Percentiles rank a stretch among this genome's conserved stretches.
These are phyloP conservation scores for Amorpha juglandis DNA, from an alignment of 2,888 invertebrate genomes.

Conservation along the genomic window DNA sequence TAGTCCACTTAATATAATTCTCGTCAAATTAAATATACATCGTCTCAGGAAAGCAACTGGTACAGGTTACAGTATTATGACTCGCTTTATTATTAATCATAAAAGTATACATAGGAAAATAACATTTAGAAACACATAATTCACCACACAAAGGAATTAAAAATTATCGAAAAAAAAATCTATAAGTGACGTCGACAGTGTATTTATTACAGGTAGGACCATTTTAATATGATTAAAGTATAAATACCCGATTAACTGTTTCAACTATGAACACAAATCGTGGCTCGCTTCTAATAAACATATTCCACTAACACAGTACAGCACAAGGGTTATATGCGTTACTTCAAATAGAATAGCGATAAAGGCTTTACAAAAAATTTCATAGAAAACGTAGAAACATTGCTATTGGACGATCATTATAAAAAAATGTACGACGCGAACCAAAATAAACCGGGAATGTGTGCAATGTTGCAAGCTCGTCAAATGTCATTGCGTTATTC, in stretches of 20 bases:
- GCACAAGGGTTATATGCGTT: slow-evolving; percentile 65
- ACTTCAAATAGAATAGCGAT: slow-evolving; percentile 64
- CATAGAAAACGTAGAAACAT: slow-evolving; percentile 25
- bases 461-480: slow-evolving; percentile 33
- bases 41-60: slow-evolving; percentile 65
- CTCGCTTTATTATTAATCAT: slow-evolving; percentile 69
- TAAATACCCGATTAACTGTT: slow-evolving; percentile 71
- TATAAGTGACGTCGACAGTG: slow-evolving; percentile 60
- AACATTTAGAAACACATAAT: slow-evolving; percentile 65
- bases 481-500: slow-evolving; percentile 45
- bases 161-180: slow-evolving; percentile 52
- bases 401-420: slow-evolving; percentile 5
- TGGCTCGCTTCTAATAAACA: slow-evolving; percentile 72
- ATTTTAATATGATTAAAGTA: slow-evolving; percentile 74
- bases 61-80: slow-evolving; percentile 70
- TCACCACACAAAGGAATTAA: slow-evolving; percentile 73
- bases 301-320: slow-evolving; percentile 70
- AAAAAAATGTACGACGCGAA: slow-evolving; percentile 34
- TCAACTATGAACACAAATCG: slow-evolving; percentile 81
- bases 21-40: slow-evolving; percentile 51
- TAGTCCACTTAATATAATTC: slow-evolving; percentile 31
- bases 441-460: slow-evolving; percentile 53
- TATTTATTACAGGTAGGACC: slow-evolving; percentile 69
- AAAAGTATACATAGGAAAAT: slow-evolving; percentile 68
- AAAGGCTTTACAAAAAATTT: slow-evolving; percentile 57